Percentiles rank a stretch among this genome's conserved stretches.
phyloP scores from a whole-genome alignment of 1,140 invertebrate genomes.

The Tetramorium simillimum region DNA sequence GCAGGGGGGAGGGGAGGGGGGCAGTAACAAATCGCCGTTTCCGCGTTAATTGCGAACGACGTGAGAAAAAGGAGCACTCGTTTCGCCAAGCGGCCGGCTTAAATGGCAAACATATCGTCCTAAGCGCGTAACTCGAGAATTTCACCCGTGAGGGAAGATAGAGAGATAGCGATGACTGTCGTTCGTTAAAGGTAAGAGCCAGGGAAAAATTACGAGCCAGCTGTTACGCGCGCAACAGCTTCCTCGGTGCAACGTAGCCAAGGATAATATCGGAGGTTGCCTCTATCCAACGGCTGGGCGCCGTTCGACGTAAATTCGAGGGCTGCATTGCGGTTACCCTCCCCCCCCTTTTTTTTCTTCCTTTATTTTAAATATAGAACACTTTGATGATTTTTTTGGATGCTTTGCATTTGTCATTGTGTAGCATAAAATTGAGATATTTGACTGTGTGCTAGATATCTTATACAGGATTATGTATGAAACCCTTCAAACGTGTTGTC shows the following conservation, averaged over 20 bases:
- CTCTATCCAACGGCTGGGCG: background rate
- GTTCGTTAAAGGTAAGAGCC: conserved; percentile 29
- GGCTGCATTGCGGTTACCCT: conserved; percentile 6
- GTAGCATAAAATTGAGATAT: conserved; percentile 42
- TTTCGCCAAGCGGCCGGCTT: conserved; percentile 30
- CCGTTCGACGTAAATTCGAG: conserved; percentile 13
- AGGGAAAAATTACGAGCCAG: conserved; percentile 51
- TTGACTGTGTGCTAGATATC: conserved; percentile 27
- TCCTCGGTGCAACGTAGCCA: background rate
- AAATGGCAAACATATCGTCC: conserved; percentile 20
- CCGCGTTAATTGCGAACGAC: conserved; percentile 14
- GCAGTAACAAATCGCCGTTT: conserved; percentile 29
- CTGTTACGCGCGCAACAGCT: conserved; percentile 49
- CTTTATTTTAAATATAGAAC: conserved; percentile 19
- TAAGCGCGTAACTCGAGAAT: conserved; percentile 7
- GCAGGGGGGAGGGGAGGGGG: background rate
- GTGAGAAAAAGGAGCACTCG: background rate
- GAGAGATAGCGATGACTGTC: conserved; percentile 5
- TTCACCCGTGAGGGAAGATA: background rate
- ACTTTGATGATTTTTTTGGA: conserved; percentile 18
- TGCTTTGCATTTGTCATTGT: conserved; percentile 42
- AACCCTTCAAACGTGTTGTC: background rate
- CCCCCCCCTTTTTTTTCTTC: background rate
- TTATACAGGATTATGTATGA: conserved; percentile 29
- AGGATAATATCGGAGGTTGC: background rate